A percentile compares a stretch with the other conserved stretches of the same genome.
These are phyloP conservation scores for Tetanocera ferruginea DNA, from an alignment of 2,888 invertebrate species.

Conservation along the genomic window DNA sequence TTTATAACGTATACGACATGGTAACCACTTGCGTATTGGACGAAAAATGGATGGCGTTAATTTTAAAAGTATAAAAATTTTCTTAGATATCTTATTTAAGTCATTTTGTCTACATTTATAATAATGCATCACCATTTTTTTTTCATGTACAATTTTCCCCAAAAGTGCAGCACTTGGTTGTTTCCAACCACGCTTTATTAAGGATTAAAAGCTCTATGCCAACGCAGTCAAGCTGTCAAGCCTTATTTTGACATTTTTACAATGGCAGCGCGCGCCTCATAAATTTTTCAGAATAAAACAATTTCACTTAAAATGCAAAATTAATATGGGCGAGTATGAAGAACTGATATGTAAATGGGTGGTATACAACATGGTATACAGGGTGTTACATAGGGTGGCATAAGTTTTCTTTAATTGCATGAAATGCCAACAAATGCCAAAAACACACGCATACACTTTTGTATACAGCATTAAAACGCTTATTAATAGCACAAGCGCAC, in stretches of 20 bases:
- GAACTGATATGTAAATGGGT: neutral
- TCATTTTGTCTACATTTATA: too few relatives aligned
- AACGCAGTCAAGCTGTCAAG: neutral
- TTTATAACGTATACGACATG: too few relatives aligned
- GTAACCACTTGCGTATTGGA: too few relatives aligned
- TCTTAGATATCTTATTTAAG: too few relatives aligned
- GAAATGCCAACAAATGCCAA: slow-evolving; percentile 22
- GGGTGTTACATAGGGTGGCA: slow-evolving; percentile 2
- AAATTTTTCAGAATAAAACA: slow-evolving; percentile 17
- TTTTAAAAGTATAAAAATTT: too few relatives aligned
- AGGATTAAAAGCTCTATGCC: neutral
- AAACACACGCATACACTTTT: slow-evolving; percentile 22
- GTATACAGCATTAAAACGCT: neutral
- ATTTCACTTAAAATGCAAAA: neutral
- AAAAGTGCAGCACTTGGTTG: too few relatives aligned
- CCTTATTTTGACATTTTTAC: slow-evolving; percentile 3
- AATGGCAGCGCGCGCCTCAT: slow-evolving; percentile 11
- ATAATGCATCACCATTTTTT: too few relatives aligned
- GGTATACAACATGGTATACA: neutral
- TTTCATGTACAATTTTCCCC: too few relatives aligned
- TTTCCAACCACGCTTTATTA: too few relatives aligned
- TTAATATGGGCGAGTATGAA: neutral
- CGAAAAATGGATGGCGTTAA: too few relatives aligned
- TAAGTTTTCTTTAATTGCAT: slow-evolving; percentile 38
- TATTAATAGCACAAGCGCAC: slow-evolving; percentile 5